Evolutionary conservation across 2,888 invertebrate genomes (phyloP).

Genomic region (Drosophila meridionalis): DNA sequence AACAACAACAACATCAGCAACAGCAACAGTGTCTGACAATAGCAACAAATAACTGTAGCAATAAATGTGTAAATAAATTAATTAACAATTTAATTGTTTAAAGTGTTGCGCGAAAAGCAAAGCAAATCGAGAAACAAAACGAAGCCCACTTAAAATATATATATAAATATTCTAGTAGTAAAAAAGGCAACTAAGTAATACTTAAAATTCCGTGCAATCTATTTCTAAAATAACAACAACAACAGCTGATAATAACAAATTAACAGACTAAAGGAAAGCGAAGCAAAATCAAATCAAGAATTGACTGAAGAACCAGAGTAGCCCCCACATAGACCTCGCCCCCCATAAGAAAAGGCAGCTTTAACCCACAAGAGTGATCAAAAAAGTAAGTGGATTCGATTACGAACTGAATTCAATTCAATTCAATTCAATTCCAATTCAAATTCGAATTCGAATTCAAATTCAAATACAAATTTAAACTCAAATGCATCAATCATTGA

Average conservation of each 20-base stretch:
- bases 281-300: conserved; percentile 23
- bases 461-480: conserved; percentile 35
- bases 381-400: conserved; percentile 69
- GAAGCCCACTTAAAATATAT: conserved; percentile 53
- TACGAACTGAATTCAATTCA: conserved; percentile 41
- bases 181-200: conserved; percentile 61
- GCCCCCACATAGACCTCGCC: not conserved
- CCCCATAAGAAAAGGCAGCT: conserved; percentile 25
- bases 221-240: conserved; percentile 75
- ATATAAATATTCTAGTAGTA: conserved; percentile 68
- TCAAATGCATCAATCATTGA: conserved; percentile 69
- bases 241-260: conserved; percentile 44
- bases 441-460: conserved; percentile 43
- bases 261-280: conserved; percentile 12
- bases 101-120: conserved; percentile 59
- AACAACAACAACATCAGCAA: conserved; percentile 38
- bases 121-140: not conserved
- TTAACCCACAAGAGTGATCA: conserved; percentile 55
- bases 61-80: conserved; percentile 68
- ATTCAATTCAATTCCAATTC: conserved; percentile 42
- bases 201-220: conserved; percentile 78
- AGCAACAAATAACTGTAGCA: conserved; percentile 47
- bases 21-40: conserved; percentile 40
- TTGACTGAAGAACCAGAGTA: conserved; percentile 45
- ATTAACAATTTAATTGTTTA: conserved; percentile 78